These are phyloP conservation scores for Oryzias javanicus DNA, from an alignment of 2,113 vertebrate species.

Conservation along the genomic window DNA sequence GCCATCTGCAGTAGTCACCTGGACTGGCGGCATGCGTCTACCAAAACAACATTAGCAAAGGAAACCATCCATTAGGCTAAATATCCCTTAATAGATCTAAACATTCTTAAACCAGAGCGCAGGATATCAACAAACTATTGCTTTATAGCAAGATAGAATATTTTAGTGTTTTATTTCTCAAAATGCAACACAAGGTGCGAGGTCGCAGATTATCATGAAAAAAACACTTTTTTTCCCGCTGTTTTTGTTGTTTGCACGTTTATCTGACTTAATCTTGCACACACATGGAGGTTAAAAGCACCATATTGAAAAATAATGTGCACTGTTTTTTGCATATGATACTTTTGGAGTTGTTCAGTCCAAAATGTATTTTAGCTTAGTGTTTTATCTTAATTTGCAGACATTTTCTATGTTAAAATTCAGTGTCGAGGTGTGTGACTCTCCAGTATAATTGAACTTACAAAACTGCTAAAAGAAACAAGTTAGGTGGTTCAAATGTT, in stretches of 20 bases:
- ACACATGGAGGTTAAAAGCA: conserved; percentile 25
- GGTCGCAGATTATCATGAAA: conserved; percentile 22
- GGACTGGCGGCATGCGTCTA: conserved; percentile 34
- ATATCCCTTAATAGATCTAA: conserved; percentile 1
- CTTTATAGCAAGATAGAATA: not conserved
- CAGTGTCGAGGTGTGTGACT: not conserved
- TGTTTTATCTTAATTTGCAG: not conserved
- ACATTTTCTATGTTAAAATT: not conserved
- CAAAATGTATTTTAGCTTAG: too few species aligned
- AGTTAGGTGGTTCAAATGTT: not conserved
- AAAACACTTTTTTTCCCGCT: not conserved
- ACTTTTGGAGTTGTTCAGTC: not conserved
- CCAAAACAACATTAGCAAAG: conserved; percentile 44
- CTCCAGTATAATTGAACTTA: too few species aligned
- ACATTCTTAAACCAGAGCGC: conserved; percentile 11
- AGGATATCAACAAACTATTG: not conserved
- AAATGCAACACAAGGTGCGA: conserved; percentile 14
- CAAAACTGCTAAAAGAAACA: too few species aligned
- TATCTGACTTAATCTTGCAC: conserved; percentile 20
- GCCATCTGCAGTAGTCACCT: conserved; percentile 36
- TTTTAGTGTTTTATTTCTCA: conserved; percentile 2
- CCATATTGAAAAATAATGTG: conserved; percentile 18
- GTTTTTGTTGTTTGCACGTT: conserved; percentile 13
- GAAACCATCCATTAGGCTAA: conserved; percentile 44
- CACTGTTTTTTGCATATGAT: not conserved